Evolutionary conservation across 1,140 invertebrate species (phyloP).

Genomic region (Macrotrachela quadricornifera): DNA sequence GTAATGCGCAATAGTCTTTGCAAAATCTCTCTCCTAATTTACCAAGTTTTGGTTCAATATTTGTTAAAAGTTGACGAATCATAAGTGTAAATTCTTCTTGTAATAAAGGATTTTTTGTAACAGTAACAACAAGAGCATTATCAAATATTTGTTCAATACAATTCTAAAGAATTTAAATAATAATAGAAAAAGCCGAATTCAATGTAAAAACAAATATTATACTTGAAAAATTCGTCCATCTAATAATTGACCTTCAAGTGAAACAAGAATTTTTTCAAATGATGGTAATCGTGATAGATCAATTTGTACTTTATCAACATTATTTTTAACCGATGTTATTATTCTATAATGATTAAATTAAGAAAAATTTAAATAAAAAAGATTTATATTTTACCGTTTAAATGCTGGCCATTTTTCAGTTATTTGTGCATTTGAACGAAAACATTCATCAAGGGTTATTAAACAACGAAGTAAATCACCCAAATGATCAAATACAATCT

Average conservation of each 20-base stretch:
- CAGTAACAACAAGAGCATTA: conserved; percentile 33
- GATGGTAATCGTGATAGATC: conserved; percentile 36
- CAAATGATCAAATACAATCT: too few relatives aligned
- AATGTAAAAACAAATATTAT: conserved; percentile 5
- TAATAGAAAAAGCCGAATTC: neutral
- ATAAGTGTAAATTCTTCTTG: conserved; percentile 39
- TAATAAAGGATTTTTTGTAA: conserved; percentile 39
- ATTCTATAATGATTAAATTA: conserved; percentile 27
- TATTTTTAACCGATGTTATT: conserved; percentile 44
- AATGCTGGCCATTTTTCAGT: conserved; percentile 49
- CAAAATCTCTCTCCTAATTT: conserved; percentile 8
- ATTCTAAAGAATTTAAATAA: conserved; percentile 19
- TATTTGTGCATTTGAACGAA: conserved; percentile 38
- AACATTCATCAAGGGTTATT: conserved; percentile 47
- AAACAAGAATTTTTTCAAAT: conserved; percentile 44
- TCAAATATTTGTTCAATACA: conserved; percentile 44
- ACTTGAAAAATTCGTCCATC: conserved; percentile 44
- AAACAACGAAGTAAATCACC: conserved; percentile 39
- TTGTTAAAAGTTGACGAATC: conserved; percentile 37
- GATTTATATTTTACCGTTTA: conserved; percentile 30
- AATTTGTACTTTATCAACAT: conserved; percentile 41
- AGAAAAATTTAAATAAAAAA: too few relatives aligned
- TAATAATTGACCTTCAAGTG: conserved; percentile 41
- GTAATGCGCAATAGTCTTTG: conserved; percentile 32
- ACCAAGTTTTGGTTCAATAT: conserved; percentile 35